Percentiles rank a stretch among this genome's conserved stretches.
Conservation (phyloP, 2,888 invertebrate genomes). For the Ptychoptera albimana region DNA sequence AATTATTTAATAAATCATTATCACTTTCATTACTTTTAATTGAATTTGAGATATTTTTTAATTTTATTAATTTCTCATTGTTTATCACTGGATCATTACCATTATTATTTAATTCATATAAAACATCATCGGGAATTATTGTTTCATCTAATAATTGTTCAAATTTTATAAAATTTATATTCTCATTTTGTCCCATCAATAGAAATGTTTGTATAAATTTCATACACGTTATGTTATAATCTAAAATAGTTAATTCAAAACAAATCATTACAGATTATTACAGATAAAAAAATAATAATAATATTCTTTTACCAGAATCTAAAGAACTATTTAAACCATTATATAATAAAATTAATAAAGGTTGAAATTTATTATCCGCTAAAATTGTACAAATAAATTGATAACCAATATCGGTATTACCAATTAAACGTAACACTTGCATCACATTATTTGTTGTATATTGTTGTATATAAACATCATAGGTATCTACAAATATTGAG, state of each 20-base stretch:
- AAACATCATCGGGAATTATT: neutral
- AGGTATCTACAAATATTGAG: neutral
- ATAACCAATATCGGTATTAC: conserved; percentile 5
- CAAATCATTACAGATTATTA: neutral
- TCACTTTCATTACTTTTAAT: no score
- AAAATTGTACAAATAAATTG: conserved; percentile 2
- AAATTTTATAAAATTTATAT: conserved; percentile 4
- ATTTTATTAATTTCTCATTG: no score
- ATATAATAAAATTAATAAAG: neutral
- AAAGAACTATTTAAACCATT: neutral
- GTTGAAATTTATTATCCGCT: neutral
- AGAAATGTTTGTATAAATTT: conserved; percentile 7
- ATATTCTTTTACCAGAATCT: neutral
- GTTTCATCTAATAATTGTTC: conserved; percentile 6
- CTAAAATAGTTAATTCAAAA: conserved; percentile 1
- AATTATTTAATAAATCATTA: no score
- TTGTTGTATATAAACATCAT: neutral
- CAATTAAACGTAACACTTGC: conserved; percentile 4
- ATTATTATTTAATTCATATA: neutral
- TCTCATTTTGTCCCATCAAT: conserved; percentile 6
- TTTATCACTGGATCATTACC: neutral
- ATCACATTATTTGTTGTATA: conserved; percentile 1
- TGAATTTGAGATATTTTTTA: no score
- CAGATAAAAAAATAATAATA: neutral
- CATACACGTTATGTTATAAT: conserved; percentile 6